phyloP scores from a whole-genome alignment of 2,113 vertebrate genomes.

The Charina bottae region DNA sequence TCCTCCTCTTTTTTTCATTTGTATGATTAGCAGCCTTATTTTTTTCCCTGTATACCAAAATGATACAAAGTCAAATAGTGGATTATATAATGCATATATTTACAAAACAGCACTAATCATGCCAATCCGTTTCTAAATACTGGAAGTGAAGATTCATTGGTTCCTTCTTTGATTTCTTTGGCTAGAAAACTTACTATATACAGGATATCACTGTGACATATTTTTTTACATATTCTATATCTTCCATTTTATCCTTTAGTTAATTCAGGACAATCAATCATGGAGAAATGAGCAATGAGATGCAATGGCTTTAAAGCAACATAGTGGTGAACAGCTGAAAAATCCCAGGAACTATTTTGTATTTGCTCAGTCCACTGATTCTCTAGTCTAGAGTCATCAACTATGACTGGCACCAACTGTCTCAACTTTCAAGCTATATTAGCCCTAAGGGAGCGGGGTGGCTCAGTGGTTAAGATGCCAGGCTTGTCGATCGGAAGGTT shows the following conservation, averaged over 20 bases:
- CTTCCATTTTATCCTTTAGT: not conserved
- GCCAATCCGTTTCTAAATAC: not conserved
- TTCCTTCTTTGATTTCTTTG: not conserved
- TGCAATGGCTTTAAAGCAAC: not conserved
- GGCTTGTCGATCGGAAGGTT: no score
- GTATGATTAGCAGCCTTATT: not conserved
- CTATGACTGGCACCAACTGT: not conserved
- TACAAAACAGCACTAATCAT: not conserved
- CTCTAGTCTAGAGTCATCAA: not conserved
- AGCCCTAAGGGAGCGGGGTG: no score
- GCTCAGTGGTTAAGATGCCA: no score
- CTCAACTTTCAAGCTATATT: not conserved
- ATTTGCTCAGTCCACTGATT: not conserved
- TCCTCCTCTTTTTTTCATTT: not conserved
- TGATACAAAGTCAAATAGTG: conserved; percentile 12
- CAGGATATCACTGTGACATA: not conserved
- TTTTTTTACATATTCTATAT: not conserved
- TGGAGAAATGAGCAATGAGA: not conserved
- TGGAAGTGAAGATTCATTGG: not conserved
- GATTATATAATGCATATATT: not conserved
- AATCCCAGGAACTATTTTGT: not conserved
- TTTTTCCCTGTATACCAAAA: not conserved
- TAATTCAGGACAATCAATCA: not conserved
- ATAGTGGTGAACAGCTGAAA: not conserved
- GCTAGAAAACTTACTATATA: not conserved